Evolutionary conservation across 2,797 vertebrate species (phyloP).

Genomic region (Ispidina lecontei): DNA sequence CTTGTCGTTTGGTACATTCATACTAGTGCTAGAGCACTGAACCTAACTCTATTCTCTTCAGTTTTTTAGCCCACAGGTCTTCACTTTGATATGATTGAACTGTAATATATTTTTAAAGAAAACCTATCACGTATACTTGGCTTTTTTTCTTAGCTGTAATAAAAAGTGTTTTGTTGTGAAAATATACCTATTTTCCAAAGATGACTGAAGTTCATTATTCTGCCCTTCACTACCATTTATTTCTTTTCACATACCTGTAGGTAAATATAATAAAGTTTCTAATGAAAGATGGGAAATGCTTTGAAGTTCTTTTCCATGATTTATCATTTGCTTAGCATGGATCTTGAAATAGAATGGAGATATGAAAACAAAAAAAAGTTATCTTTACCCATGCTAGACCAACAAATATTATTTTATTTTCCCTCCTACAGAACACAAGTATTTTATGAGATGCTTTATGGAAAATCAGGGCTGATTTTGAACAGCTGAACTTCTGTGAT

Average conservation of each 20-base stretch:
- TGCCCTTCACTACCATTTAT: slow-evolving; percentile 36
- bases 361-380: background rate
- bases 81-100: slow-evolving; percentile 59
- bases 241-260: slow-evolving; percentile 57
- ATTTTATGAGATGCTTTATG: background rate
- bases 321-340: background rate
- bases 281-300: slow-evolving; percentile 42
- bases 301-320: background rate
- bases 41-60: background rate
- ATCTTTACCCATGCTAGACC: background rate
- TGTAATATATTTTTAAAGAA: slow-evolving; percentile 63
- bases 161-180: slow-evolving; percentile 57
- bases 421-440: background rate
- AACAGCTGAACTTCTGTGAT: background rate
- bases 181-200: slow-evolving; percentile 72
- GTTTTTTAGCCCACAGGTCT: slow-evolving; percentile 13
- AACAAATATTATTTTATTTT: background rate
- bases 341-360: background rate
- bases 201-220: slow-evolving; percentile 54
- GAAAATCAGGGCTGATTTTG: background rate
- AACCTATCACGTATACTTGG: slow-evolving; percentile 19
- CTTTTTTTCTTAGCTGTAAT: slow-evolving; percentile 34
- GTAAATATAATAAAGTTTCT: slow-evolving; percentile 76
- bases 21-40: background rate
- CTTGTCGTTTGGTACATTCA: background rate